phyloP scores from a whole-genome alignment of 1,140 invertebrate genomes.

The Belonocnema kinseyi region DNA sequence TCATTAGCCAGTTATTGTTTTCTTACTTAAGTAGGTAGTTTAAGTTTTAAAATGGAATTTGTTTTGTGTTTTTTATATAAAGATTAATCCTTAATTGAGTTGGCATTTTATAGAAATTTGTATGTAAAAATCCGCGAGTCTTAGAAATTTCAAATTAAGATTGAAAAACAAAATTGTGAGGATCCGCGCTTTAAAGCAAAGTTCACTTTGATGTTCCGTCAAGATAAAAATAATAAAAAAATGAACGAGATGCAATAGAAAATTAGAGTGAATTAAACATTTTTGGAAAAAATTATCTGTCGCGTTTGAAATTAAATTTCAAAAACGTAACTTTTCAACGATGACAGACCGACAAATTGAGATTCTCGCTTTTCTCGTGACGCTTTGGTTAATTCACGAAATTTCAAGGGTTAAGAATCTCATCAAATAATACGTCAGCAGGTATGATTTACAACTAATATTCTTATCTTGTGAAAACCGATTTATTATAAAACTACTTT shows the following conservation, averaged over 20 bases:
- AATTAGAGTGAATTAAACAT: background rate
- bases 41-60: too few species aligned
- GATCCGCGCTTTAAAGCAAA: too few species aligned
- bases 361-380: constrained; percentile 55
- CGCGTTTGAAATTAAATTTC: background rate
- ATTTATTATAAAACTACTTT: constrained; percentile 2
- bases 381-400: constrained; percentile 63
- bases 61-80: too few species aligned
- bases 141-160: too few species aligned
- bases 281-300: too few species aligned
- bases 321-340: background rate
- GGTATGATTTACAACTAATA: background rate
- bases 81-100: too few species aligned
- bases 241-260: background rate
- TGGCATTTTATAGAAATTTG: too few species aligned
- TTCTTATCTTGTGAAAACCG: background rate
- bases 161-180: too few species aligned
- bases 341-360: constrained; percentile 61
- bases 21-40: too few species aligned
- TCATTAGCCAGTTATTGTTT: too few species aligned
- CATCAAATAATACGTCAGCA: constrained; percentile 46
- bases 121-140: too few species aligned
- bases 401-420: constrained; percentile 50
- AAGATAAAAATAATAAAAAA: background rate
- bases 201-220: too few species aligned